These are phyloP conservation scores for Etia nguti DNA, from an alignment of 2,113 vertebrate species.

Conservation along the genomic window DNA sequence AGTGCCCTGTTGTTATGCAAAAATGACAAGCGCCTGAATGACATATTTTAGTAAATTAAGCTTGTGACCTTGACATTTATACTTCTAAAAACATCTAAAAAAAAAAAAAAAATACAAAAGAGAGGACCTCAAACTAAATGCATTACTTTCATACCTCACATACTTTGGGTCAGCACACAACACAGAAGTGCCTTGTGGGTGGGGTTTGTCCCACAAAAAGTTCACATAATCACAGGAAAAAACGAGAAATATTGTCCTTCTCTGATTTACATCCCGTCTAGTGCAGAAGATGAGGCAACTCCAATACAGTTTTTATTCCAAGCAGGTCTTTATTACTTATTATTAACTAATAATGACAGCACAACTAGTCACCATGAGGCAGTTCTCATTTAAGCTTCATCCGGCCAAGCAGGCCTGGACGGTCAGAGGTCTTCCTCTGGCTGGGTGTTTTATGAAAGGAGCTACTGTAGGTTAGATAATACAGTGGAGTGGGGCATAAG, in stretches of 20 bases:
- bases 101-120: neutral
- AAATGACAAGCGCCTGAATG: neutral
- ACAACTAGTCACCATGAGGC: neutral
- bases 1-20: neutral
- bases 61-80: neutral
- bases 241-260: neutral
- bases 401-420: neutral
- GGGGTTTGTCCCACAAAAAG: slow-evolving; percentile 8
- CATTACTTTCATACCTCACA: neutral
- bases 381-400: neutral
- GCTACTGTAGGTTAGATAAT: neutral
- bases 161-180: neutral
- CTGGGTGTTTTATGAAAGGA: neutral
- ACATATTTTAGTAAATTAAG: neutral
- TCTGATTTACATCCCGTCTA: neutral
- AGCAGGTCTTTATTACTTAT: neutral
- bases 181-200: slow-evolving; percentile 9
- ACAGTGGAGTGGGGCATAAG: neutral
- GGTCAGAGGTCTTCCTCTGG: neutral
- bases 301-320: neutral
- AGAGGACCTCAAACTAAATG: neutral
- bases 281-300: neutral
- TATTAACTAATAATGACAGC: neutral
- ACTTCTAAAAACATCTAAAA: neutral
- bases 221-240: neutral